Conservation (phyloP, 2,888 invertebrate genomes). For the Neoascia interrupta region DNA sequence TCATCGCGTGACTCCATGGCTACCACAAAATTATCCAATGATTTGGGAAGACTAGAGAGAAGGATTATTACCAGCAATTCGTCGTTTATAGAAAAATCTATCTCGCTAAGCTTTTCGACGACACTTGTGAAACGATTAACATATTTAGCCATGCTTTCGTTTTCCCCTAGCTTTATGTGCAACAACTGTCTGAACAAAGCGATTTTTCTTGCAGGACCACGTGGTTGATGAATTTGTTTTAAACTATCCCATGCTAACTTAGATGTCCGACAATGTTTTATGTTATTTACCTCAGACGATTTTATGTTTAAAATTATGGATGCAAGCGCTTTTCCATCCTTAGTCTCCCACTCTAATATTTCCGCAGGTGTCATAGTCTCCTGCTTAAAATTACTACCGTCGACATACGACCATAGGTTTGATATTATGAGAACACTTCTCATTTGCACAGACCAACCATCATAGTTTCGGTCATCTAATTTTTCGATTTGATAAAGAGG, state of each 20-base stretch:
- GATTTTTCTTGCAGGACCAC: conserved; percentile 48
- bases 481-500: conserved; percentile 34
- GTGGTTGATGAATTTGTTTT: conserved; percentile 21
- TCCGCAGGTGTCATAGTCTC: neutral
- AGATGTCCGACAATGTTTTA: conserved; percentile 34
- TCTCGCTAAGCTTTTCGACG: conserved; percentile 6
- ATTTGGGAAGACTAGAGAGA: too few relatives aligned
- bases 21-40: too few relatives aligned
- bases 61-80: conserved; percentile 31
- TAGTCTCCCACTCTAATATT: neutral
- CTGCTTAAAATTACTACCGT: neutral
- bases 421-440: conserved; percentile 34
- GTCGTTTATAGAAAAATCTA: conserved; percentile 23
- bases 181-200: conserved; percentile 41
- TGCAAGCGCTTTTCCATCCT: conserved; percentile 43
- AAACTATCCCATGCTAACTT: conserved; percentile 34
- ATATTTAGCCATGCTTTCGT: conserved; percentile 7
- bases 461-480: conserved; percentile 30
- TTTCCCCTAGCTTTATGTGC: conserved; percentile 1
- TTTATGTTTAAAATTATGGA: conserved; percentile 34
- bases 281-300: conserved; percentile 21
- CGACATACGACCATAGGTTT: too few relatives aligned
- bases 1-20: conserved; percentile 40
- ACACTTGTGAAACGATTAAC: conserved; percentile 6
- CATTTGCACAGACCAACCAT: conserved; percentile 44